Evolutionary conservation across 2,113 vertebrate species (phyloP).

Genomic region (Varanus salvator): DNA sequence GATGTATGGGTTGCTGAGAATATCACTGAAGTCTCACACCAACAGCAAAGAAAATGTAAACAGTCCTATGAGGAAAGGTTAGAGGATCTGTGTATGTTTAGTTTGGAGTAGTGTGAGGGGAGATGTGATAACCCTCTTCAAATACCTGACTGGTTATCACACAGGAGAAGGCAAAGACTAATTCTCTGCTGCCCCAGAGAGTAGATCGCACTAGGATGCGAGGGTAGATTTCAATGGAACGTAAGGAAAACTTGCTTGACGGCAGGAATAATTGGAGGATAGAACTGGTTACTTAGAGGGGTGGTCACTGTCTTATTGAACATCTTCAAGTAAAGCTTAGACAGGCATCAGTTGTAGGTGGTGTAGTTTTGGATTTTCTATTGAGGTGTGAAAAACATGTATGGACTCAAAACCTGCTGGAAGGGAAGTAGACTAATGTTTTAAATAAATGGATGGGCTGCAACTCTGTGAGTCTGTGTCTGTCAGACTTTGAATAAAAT

Average conservation of each 20-base stretch:
- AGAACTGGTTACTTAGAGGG: too few species aligned
- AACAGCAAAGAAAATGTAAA: not conserved
- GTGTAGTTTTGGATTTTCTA: not conserved
- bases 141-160: too few species aligned
- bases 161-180: not conserved
- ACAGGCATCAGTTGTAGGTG: not conserved
- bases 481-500: not conserved
- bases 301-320: too few species aligned
- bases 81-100: too few species aligned
- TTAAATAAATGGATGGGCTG: too few species aligned
- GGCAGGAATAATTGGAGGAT: too few species aligned
- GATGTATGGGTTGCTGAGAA: not conserved
- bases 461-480: not conserved
- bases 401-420: not conserved
- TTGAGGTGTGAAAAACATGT: not conserved
- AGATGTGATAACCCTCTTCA: too few species aligned
- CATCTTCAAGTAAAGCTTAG: not conserved
- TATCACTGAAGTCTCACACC: not conserved
- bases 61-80: too few species aligned
- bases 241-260: not conserved
- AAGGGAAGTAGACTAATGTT: not conserved
- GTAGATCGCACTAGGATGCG: not conserved
- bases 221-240: not conserved
- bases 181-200: not conserved
- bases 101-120: too few species aligned